These are phyloP conservation scores for Nymphalis io DNA, from an alignment of 1,140 invertebrate genomes.

Conservation along the genomic window DNA sequence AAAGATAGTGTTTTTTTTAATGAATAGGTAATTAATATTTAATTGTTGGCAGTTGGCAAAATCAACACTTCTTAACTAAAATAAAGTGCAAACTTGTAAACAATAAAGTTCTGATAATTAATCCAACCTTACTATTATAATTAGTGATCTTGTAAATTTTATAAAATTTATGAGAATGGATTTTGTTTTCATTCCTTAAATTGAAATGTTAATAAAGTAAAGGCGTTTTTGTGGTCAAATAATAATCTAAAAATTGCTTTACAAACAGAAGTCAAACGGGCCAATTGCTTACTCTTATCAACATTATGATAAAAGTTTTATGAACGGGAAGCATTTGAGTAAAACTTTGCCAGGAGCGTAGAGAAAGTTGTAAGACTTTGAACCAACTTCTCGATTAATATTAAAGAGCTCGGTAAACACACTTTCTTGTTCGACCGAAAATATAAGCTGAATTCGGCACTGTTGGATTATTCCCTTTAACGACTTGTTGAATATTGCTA, in stretches of 20 bases:
- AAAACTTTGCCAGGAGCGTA: constrained; percentile 32
- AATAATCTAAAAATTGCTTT: constrained; percentile 7
- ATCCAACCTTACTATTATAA: neutral
- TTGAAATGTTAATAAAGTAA: neutral
- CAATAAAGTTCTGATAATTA: neutral
- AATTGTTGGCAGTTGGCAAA: too few species aligned
- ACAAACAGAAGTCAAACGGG: constrained; percentile 9
- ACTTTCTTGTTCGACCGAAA: constrained; percentile 23
- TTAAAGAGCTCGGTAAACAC: constrained; percentile 39
- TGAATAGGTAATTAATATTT: too few species aligned
- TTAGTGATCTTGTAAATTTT: neutral
- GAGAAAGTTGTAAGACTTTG: constrained; percentile 41
- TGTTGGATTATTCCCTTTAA: constrained; percentile 13
- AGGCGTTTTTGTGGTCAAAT: neutral
- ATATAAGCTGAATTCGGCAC: constrained; percentile 20
- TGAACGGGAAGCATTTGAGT: constrained; percentile 32
- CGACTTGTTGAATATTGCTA: constrained; percentile 17
- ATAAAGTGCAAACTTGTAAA: neutral
- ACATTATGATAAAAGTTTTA: constrained; percentile 37
- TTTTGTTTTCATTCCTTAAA: neutral
- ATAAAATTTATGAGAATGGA: neutral
- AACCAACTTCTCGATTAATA: constrained; percentile 55
- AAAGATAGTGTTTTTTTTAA: too few species aligned
- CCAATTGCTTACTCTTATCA: constrained; percentile 27
- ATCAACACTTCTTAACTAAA: too few species aligned